A percentile compares a stretch with the other conserved stretches of the same genome.
These are phyloP conservation scores for Pyrocoelia pectoralis DNA, from an alignment of 2,888 invertebrate species.

Conservation along the genomic window DNA sequence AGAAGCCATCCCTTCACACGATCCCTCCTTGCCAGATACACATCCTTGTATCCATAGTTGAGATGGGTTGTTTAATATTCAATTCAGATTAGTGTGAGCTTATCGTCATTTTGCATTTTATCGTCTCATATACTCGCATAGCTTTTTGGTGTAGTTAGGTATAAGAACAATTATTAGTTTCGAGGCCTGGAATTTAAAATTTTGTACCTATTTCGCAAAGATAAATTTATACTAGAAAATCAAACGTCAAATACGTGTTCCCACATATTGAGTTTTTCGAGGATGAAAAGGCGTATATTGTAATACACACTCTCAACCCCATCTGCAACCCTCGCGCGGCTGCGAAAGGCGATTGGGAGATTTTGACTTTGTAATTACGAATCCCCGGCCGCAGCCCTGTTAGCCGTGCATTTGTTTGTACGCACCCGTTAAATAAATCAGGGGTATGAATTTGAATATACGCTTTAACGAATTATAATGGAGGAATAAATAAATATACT, in stretches of 20 bases:
- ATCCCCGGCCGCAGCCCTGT: constrained; percentile 49
- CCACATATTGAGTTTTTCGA: constrained; percentile 13
- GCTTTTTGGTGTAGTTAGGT: too few relatives aligned
- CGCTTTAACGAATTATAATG: constrained; percentile 59
- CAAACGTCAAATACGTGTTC: constrained; percentile 7
- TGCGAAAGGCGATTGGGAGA: constrained; percentile 44
- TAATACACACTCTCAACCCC: constrained; percentile 37
- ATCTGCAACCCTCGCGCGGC: constrained; percentile 36
- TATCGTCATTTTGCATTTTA: constrained; percentile 6
- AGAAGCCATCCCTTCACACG: constrained; percentile 12
- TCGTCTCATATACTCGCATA: not conserved
- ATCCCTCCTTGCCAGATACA: not conserved
- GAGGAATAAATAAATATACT: constrained; percentile 59
- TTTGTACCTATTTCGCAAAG: too few relatives aligned
- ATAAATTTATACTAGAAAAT: not conserved
- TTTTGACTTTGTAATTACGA: constrained; percentile 60
- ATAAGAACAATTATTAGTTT: too few relatives aligned
- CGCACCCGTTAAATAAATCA: constrained; percentile 56
- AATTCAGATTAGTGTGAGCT: not conserved
- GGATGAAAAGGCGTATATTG: constrained; percentile 27
- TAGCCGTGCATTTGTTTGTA: constrained; percentile 51
- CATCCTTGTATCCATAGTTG: not conserved
- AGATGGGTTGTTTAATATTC: constrained; percentile 13
- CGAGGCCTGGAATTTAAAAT: too few relatives aligned
- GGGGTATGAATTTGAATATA: constrained; percentile 58